phyloP scores from a whole-genome alignment of 2,113 vertebrate species.

The Reinhardtius hippoglossoides region DNA sequence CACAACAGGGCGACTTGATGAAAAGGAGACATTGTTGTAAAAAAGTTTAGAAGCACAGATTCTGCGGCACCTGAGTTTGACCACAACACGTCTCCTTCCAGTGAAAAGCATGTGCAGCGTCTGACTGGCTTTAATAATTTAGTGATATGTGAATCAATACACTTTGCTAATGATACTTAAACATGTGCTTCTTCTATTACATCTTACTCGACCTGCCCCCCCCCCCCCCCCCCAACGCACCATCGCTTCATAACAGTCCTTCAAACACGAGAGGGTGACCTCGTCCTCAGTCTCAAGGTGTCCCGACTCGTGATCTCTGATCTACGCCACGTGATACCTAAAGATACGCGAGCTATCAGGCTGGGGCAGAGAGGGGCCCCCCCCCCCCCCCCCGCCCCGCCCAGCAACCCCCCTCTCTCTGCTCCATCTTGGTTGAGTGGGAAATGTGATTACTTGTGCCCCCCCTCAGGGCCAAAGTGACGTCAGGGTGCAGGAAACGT shows the following conservation, averaged over 20 bases:
- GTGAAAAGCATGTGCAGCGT: neutral
- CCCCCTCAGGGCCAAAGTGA: neutral
- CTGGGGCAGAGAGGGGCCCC: neutral
- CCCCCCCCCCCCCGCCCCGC: neutral
- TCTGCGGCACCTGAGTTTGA: too few species aligned
- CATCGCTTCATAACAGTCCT: neutral
- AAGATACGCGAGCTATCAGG: neutral
- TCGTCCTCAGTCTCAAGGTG: neutral
- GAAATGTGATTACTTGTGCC: constrained; percentile 52
- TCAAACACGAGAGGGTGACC: neutral
- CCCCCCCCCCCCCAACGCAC: neutral
- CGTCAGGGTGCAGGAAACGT: too few species aligned
- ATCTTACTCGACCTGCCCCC: neutral
- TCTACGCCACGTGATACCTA: constrained; percentile 7
- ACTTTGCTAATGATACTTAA: neutral
- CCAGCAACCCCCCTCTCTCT: constrained; percentile 5
- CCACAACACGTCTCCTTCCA: too few species aligned
- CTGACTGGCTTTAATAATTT: constrained; percentile 37
- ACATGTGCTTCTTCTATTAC: neutral
- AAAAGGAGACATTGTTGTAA: too few species aligned
- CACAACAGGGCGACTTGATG: too few species aligned
- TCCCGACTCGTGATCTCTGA: constrained; percentile 27
- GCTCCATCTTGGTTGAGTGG: constrained; percentile 4
- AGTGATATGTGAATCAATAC: constrained; percentile 18
- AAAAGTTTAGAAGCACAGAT: too few species aligned